Evolutionary conservation across 37 sponge, comb jelly and placozoan species (phyloP), one percentile per base, ranked within the genome.

Genomic region (Beroe ovata): DNA sequence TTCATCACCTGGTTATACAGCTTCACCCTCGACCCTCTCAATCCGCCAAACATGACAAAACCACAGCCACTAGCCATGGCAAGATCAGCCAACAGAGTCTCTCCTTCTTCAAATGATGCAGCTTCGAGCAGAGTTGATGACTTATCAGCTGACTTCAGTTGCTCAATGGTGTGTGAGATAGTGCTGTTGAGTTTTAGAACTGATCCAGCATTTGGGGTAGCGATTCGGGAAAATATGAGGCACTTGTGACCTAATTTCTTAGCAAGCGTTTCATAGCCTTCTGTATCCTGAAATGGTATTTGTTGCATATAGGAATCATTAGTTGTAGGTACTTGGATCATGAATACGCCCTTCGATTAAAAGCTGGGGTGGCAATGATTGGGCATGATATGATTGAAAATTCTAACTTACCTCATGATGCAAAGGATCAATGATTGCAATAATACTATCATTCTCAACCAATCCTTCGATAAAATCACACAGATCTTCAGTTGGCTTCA

Each of bases 21-120:
- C 69, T 33, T 33, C 33, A 25, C 36, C 36, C 69, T 66, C 18
- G 34, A 4, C 32, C 69, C 69, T 30, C 69, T 33, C 36, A 77
- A 25, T 1, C 84, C 84, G 18, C 84, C 84, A 40, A 77, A 77
- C 84, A 42, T 42, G 14, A 77, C 84, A 77, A 77, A 77, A 40
- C 84, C 54, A 39, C 21, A 8, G 3, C 84, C 84, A 42, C 54
- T 77, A 77, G 33, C 84, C 41, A 77, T 33, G 54, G 84, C 84
- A 22, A 77, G 42, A 25, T 77, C 84, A 36, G 54, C 84, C 6
- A 77, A 3, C 0, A 77, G 3, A 4, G 84, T 42, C 47, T 42
- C 84, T 1, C 84, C 84, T 23, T 42, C 54, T 28, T 77, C 84
- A 19, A 21, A 39, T 0, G n/a, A 25, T 42, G 84, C 84, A 23